Base-by-base conservation (phyloP, 2,113 vertebrate genomes). In the Pandion haliaetus region DNA sequence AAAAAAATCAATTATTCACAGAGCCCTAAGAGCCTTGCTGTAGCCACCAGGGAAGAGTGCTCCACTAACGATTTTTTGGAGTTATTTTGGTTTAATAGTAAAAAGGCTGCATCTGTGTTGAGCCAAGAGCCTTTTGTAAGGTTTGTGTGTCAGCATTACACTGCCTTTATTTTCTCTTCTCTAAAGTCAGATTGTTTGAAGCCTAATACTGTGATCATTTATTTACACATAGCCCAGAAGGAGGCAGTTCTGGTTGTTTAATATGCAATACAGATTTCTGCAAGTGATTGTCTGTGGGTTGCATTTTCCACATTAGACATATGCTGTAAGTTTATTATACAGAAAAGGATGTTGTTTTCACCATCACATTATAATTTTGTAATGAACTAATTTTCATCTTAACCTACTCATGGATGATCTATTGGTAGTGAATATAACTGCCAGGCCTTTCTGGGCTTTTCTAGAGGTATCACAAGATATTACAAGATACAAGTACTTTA, bases 151-250 rank as follows among this genome's bases (percentile, higher is more conserved):
- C 88, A 88, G 82, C 62, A 83, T 93, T 88, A 65, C 76, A 38
- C 9, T 5, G 82, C 61, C 62, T 81, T 85, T 74, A 36, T 84
- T 71, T 86, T 88, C 84, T n/a, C 77, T 63, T 83, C 87, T 96
- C 73, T 82, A 84, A 81, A 94, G 88, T 59, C 24, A 13, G 87
- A 52, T 36, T 96, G 93, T 97, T 96, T 96, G 97, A 98, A 97
- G 96, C 87, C 79, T 88, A 89, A 90, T 93, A 50, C 97, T 95
- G 89, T 96, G 96, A 97, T 98, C 94, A 98, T 98, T 97, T 97
- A 97, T 97, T 98, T 97, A 96, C 94, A 95, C 89, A 61, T 55
- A 85, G 93, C 95, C 96, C 95, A 73, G 70, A 87, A 96, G 97
- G 94, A 94, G 67, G 76, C 67, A 76, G 31, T 65, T 67, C 72